Conservation (phyloP, 2,797 vertebrate species). For the Babyrousa celebensis region DNA sequence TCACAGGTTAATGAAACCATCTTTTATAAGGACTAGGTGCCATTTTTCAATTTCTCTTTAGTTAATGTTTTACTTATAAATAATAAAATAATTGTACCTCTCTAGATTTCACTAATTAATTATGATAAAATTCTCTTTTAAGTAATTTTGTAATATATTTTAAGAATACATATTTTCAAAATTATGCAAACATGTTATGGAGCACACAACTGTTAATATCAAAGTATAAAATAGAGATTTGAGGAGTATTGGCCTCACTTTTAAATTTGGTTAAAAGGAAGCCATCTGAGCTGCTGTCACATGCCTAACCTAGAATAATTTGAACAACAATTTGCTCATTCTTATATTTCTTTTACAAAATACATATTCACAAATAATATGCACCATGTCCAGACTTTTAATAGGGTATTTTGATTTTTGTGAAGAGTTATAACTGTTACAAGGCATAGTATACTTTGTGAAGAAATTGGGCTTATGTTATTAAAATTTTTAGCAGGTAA, state of each 20-base stretch:
- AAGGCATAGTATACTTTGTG: constrained; percentile 23
- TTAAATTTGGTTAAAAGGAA: constrained; percentile 28
- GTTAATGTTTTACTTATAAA: constrained; percentile 48
- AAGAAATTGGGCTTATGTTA: not conserved
- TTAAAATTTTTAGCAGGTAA: constrained; percentile 11
- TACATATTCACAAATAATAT: constrained; percentile 36
- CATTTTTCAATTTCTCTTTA: constrained; percentile 44
- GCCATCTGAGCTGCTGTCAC: not conserved
- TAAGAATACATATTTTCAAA: constrained; percentile 49
- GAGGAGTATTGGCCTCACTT: not conserved
- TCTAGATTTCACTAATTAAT: constrained; percentile 58
- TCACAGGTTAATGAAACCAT: constrained; percentile 43
- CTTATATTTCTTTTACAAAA: constrained; percentile 36
- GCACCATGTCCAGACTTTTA: not conserved
- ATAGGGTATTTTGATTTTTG: constrained; percentile 5
- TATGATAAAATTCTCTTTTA: constrained; percentile 35
- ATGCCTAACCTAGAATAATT: not conserved
- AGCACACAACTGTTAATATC: not conserved
- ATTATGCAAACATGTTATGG: not conserved
- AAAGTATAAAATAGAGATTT: constrained; percentile 16
- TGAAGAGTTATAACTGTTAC: not conserved
- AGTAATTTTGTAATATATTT: not conserved
- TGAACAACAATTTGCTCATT: not conserved
- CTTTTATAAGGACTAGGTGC: not conserved
- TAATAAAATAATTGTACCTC: constrained; percentile 21